Percentiles rank a stretch among this genome's conserved stretches.
These are phyloP conservation scores for Crocodylus rhombifer DNA, from an alignment of 2,797 vertebrate genomes.

Conservation along the genomic window DNA sequence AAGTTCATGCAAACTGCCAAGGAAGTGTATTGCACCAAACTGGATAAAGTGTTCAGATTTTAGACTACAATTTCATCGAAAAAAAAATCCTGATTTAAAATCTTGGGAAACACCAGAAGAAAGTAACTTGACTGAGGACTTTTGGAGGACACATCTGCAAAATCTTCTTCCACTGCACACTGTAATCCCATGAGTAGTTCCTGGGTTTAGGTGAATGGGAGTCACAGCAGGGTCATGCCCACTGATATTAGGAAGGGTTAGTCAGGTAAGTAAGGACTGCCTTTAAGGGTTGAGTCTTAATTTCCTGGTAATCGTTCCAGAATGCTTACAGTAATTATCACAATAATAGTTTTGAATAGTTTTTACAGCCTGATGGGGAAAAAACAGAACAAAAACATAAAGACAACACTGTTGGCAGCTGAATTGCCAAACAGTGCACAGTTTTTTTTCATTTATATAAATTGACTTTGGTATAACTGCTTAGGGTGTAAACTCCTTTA, in stretches of 20 bases:
- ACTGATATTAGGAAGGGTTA: neutral
- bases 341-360: conserved; percentile 15
- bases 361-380: neutral
- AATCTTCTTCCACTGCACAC: neutral
- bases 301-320: conserved; percentile 8
- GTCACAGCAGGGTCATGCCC: neutral
- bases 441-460: neutral
- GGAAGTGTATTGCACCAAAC: neutral
- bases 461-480: neutral
- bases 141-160: neutral
- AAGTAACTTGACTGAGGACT: neutral
- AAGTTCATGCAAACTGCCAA: no score
- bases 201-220: neutral
- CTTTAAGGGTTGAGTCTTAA: neutral
- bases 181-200: neutral
- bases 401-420: fast-evolving
- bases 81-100: neutral
- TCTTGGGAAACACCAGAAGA: neutral
- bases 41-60: neutral
- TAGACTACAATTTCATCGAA: neutral
- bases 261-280: neutral
- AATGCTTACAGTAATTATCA: neutral
- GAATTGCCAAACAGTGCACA: conserved; percentile 26
- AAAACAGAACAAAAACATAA: neutral
- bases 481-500: neutral